Evolutionary conservation across 2,888 invertebrate genomes (phyloP).

Genomic region (Lasioglossum pauxillum): DNA sequence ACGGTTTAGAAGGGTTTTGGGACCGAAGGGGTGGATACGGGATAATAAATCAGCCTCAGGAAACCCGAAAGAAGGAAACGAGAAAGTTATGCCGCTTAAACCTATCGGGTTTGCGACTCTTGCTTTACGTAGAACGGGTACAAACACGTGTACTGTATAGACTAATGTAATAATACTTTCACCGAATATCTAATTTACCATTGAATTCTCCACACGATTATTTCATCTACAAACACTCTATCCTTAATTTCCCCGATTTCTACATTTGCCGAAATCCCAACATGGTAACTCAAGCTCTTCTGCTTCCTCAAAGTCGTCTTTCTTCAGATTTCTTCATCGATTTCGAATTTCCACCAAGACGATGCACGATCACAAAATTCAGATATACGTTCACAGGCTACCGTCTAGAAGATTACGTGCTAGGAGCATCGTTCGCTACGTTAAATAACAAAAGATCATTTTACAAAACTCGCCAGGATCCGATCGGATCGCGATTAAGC

Average conservation of each 20-base stretch:
- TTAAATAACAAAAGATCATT: slow-evolving; percentile 37
- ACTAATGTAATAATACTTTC: slow-evolving; percentile 21
- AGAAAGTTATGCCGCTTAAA: background rate
- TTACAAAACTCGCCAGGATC: slow-evolving; percentile 24
- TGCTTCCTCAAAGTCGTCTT: background rate
- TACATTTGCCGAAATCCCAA: background rate
- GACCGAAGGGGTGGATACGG: background rate
- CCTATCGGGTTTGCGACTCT: background rate
- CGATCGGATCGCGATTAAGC: slow-evolving; percentile 19
- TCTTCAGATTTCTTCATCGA: background rate
- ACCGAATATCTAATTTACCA: slow-evolving; percentile 1
- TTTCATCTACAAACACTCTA: background rate
- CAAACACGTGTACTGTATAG: background rate
- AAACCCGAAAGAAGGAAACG: background rate
- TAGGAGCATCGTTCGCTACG: slow-evolving; percentile 20
- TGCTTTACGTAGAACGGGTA: background rate
- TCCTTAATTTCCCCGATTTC: background rate
- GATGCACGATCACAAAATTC: background rate
- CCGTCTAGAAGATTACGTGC: slow-evolving; percentile 25
- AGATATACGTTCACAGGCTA: slow-evolving; percentile 25
- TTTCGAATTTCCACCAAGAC: background rate
- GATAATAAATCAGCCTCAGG: background rate
- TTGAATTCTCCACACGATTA: background rate
- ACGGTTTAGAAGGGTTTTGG: background rate
- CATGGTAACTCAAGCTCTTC: slow-evolving; percentile 5